Evolutionary conservation across 1,140 invertebrate genomes (phyloP).

Genomic region (Aleiodes sp.): DNA sequence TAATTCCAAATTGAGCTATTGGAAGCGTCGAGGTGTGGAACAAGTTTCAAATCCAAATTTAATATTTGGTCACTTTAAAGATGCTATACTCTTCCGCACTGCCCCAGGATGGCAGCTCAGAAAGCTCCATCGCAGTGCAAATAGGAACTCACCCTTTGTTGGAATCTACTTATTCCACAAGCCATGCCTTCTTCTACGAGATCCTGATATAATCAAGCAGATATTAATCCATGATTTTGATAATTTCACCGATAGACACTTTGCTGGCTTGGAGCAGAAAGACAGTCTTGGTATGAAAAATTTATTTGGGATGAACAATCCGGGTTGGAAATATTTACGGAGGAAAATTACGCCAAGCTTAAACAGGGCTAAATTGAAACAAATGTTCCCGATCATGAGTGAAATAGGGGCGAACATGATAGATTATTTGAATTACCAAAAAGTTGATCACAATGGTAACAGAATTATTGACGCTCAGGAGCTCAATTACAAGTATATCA

Average conservation of each 20-base stretch:
- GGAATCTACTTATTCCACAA: slow-evolving; percentile 57
- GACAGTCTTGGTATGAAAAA: slow-evolving; percentile 43
- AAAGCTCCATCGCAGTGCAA: slow-evolving; percentile 43
- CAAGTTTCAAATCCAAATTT: slow-evolving; percentile 30
- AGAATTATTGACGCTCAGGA: slow-evolving; percentile 44
- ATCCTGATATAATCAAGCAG: slow-evolving; percentile 67
- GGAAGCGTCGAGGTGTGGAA: slow-evolving; percentile 40
- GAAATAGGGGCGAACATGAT: slow-evolving; percentile 47
- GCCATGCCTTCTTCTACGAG: slow-evolving; percentile 66
- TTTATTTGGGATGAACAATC: slow-evolving; percentile 48
- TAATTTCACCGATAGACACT: slow-evolving; percentile 59
- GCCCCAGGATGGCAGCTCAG: slow-evolving; percentile 38
- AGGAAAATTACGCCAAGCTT: slow-evolving; percentile 65
- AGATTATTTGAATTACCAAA: slow-evolving; percentile 37
- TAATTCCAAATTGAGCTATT: slow-evolving; percentile 41
- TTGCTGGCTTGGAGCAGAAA: slow-evolving; percentile 26
- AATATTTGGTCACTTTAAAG: slow-evolving; percentile 50
- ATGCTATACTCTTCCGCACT: slow-evolving; percentile 38
- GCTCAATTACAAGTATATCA: slow-evolving; percentile 58
- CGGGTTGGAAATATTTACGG: slow-evolving; percentile 48
- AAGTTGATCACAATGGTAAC: neutral
- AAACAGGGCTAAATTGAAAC: slow-evolving; percentile 63
- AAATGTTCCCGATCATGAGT: slow-evolving; percentile 61
- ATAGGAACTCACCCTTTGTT: slow-evolving; percentile 39
- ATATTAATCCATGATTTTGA: slow-evolving; percentile 70